Base-by-base conservation (phyloP, 1,140 invertebrate genomes). In the Littorina saxatilis region DNA sequence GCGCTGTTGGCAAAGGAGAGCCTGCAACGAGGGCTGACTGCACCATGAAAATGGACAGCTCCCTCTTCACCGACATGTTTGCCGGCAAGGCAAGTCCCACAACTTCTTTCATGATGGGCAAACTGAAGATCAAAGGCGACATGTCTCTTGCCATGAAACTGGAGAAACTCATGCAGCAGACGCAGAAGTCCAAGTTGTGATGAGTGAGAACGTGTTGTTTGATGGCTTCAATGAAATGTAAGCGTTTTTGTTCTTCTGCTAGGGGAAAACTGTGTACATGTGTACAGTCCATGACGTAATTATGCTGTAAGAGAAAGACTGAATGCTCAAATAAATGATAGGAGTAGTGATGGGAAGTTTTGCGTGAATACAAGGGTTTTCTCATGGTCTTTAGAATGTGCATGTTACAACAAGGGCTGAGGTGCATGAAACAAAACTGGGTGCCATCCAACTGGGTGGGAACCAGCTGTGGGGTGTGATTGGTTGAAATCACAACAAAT, bases 91-190 rank as follows among this genome's bases (percentile, higher is more conserved):
- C 98, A 82, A 98, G 98, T 91, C 95, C 98, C 15, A 95, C 97
- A 0, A 95, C 95, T 35, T 98, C 98, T 15, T 99, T 98, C 91
- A 98, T 99, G 97, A 95, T 95, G 88, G 98, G 98, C 40, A 99
- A 99, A 93, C 93, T 99, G 66, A 99, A 98, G 93, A 97, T 99
- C 81, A 95, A 94, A 85, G 98, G 98, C 0, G 97, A 98, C 90
- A 94, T 99, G 88, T 96, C 96, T 85, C 96, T 98, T 90, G 98
- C 98, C 1, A 97, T 99, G 95, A 98, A 99, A 91, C 91, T 99
- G 80, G 98, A 99, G 92, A 98, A 98, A 92, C 93, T 99, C 3
- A 97, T 99, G 96, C 93, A 93, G 70, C 95, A 95, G 80, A 93
- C 98, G 40, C 97, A 97, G 40, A 97, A 97, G 91, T 95, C 96